phyloP scores from a whole-genome alignment of 2,113 vertebrate genomes.

The Eupsittula cactorum region DNA sequence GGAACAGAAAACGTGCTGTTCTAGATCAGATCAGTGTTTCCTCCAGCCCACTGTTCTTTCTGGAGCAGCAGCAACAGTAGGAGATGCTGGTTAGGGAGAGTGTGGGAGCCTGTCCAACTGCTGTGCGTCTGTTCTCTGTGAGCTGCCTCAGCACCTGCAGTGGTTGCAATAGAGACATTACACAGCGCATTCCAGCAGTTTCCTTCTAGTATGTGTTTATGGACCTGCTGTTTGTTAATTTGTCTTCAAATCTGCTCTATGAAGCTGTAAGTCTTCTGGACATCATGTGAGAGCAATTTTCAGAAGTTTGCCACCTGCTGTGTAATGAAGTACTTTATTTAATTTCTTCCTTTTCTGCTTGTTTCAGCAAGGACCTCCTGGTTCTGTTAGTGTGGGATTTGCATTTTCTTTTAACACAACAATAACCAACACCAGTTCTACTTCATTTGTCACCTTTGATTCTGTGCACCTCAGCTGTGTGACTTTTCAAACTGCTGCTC shows the following conservation, averaged over 20 bases:
- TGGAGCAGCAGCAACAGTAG: not conserved
- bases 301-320: not conserved
- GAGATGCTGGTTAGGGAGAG: not conserved
- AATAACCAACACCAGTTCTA: not conserved
- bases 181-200: not conserved
- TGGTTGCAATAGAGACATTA: not conserved
- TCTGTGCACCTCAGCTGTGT: not conserved
- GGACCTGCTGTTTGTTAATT: conserved; percentile 23
- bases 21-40: not conserved
- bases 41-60: not conserved
- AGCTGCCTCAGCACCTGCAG: not conserved
- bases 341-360: not conserved
- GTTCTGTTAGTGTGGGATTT: not conserved
- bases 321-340: not conserved
- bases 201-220: not conserved
- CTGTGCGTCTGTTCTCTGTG: not conserved
- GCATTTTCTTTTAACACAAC: not conserved
- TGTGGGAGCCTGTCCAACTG: not conserved
- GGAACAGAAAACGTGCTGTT: not conserved
- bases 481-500: not conserved
- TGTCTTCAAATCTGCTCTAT: not conserved
- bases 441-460: not conserved
- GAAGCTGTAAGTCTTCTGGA: not conserved
- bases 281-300: not conserved
- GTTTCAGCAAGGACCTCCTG: not conserved